phyloP scores from a whole-genome alignment of 2,888 invertebrate genomes.

The Parascotia fuliginaria region DNA sequence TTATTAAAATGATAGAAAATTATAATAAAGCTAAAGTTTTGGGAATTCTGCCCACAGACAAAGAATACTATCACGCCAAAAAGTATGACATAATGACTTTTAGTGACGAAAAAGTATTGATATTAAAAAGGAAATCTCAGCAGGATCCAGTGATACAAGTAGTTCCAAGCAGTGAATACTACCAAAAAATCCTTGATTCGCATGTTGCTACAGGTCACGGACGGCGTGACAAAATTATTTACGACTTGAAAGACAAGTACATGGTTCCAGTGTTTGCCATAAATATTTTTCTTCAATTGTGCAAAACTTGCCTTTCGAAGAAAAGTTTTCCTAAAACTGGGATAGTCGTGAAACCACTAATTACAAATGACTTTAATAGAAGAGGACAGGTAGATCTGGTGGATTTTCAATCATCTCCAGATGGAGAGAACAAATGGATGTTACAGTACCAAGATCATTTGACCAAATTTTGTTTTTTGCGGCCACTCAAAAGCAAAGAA shows the following conservation, averaged over 20 bases:
- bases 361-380: background rate
- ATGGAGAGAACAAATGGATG: conserved; percentile 52
- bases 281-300: conserved; percentile 10
- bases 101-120: conserved; percentile 10
- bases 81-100: conserved; percentile 19
- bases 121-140: conserved; percentile 10
- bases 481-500: conserved; percentile 41
- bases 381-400: conserved; percentile 51
- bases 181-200: conserved; percentile 19
- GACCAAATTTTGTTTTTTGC: conserved; percentile 49
- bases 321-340: background rate
- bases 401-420: conserved; percentile 35
- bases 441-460: conserved; percentile 51
- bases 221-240: conserved; percentile 23
- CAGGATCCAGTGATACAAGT: conserved; percentile 11
- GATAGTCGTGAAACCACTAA: background rate
- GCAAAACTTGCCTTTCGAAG: conserved; percentile 6
- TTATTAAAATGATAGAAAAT: conserved; percentile 18
- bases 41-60: background rate
- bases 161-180: conserved; percentile 26
- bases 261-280: conserved; percentile 21
- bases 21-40: background rate
- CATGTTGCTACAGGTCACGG: conserved; percentile 25
- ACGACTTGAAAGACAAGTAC: conserved; percentile 3
- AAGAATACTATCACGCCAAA: conserved; percentile 21